A percentile compares a stretch with the other conserved stretches of the same genome.
These are phyloP conservation scores for Myrmecobius fasciatus DNA, from an alignment of 2,113 vertebrate genomes.

Conservation along the genomic window DNA sequence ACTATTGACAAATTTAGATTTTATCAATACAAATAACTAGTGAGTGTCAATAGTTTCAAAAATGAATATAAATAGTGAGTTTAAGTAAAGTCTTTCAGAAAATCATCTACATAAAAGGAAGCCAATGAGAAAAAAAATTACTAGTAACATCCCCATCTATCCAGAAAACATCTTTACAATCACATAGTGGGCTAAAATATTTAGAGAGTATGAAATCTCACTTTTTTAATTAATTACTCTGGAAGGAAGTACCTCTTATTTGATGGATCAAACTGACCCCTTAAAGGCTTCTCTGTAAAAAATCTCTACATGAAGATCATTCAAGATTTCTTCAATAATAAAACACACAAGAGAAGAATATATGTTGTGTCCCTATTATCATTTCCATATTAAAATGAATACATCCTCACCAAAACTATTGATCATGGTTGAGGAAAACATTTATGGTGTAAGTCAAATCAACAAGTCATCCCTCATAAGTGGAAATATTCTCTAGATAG, in stretches of 20 bases:
- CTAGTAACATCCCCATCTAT: not conserved
- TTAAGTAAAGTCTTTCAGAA: not conserved
- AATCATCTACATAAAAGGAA: not conserved
- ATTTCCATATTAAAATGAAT: not conserved
- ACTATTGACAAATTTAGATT: not conserved
- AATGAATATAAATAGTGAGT: no score
- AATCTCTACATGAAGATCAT: not conserved
- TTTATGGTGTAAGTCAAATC: not conserved
- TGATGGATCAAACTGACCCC: not conserved
- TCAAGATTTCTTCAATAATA: not conserved
- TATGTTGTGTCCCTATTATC: not conserved
- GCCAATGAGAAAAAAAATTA: not conserved
- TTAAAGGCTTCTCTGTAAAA: not conserved
- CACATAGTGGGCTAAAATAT: not conserved
- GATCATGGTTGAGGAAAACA: not conserved
- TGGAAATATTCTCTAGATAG: not conserved
- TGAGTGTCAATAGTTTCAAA: not conserved
- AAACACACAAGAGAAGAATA: not conserved
- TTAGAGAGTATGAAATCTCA: not conserved
- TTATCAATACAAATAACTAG: not conserved
- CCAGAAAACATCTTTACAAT: not conserved
- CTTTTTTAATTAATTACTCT: not conserved
- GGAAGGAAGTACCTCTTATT: not conserved
- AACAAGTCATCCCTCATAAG: not conserved
- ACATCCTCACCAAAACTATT: not conserved